Conservation (phyloP, 2,888 invertebrate genomes). For the Dastarcus helophoroides region DNA sequence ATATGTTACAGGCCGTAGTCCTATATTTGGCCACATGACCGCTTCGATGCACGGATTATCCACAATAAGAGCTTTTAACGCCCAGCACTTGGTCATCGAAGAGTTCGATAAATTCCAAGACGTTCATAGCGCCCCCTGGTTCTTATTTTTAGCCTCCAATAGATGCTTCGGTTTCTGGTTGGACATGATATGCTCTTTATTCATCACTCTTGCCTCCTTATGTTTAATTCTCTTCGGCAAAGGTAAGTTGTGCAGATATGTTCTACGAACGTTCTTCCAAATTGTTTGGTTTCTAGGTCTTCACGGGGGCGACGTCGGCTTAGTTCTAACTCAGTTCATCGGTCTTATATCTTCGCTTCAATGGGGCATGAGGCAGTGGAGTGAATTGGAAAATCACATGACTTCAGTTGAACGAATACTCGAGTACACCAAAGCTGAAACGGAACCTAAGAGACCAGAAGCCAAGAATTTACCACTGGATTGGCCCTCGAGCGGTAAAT, state of each 20-base stretch:
- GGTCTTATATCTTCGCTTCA: conserved; percentile 53
- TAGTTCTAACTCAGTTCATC: conserved; percentile 70
- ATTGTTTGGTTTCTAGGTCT: conserved; percentile 35
- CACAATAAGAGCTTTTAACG: conserved; percentile 62
- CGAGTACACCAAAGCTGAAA: conserved; percentile 26
- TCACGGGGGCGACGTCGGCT: conserved; percentile 62
- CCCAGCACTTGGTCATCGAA: conserved; percentile 47
- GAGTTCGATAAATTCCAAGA: conserved; percentile 55
- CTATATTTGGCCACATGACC: conserved; percentile 64
- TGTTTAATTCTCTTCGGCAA: conserved; percentile 20
- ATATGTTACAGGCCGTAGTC: conserved; percentile 60
- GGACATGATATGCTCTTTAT: conserved; percentile 54
- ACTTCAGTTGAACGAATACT: conserved; percentile 27
- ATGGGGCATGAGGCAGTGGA: conserved; percentile 69
- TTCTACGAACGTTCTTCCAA: neutral
- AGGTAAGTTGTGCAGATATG: no score
- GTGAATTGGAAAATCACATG: conserved; percentile 58
- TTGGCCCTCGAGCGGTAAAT: conserved; percentile 63
- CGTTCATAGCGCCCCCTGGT: conserved; percentile 65
- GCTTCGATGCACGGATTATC: conserved; percentile 65
- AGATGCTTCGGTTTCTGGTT: conserved; percentile 62
- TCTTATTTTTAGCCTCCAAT: conserved; percentile 49
- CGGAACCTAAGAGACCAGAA: conserved; percentile 23
- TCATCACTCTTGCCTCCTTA: conserved; percentile 38
- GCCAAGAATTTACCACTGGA: conserved; percentile 42